These are phyloP conservation scores for Sycobia sp. DNA, from an alignment of 1,140 invertebrate genomes.

Conservation along the genomic window DNA sequence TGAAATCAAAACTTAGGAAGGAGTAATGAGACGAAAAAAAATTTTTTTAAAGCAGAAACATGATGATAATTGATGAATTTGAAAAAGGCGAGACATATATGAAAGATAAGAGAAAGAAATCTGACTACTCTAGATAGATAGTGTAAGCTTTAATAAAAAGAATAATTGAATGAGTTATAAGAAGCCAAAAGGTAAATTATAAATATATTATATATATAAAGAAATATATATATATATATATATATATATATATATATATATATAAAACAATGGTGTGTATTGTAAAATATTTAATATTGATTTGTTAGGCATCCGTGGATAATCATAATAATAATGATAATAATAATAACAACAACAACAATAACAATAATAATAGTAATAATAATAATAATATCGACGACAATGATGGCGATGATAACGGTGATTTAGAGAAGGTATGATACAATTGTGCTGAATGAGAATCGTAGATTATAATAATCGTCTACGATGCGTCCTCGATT, in stretches of 20 bases:
- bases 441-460: constrained; percentile 24
- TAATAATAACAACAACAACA: no score
- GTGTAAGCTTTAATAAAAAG: constrained; percentile 51
- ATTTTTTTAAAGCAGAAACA: constrained; percentile 8
- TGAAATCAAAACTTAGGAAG: constrained; percentile 13
- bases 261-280: constrained; percentile 53
- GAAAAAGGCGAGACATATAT: no score
- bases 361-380: no score
- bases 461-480: constrained; percentile 36
- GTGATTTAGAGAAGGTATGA: background rate
- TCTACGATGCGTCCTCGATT: constrained; percentile 39
- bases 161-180: constrained; percentile 41
- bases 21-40: constrained; percentile 26
- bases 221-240: constrained; percentile 49
- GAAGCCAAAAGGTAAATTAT: constrained; percentile 47
- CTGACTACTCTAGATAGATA: constrained; percentile 53
- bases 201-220: constrained; percentile 50
- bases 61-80: constrained; percentile 25
- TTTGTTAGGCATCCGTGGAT: constrained; percentile 49
- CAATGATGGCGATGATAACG: constrained; percentile 19
- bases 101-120: constrained; percentile 39
- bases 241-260: constrained; percentile 52
- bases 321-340: constrained; percentile 45
- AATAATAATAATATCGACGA: no score
- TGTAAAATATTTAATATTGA: constrained; percentile 59